phyloP scores from a whole-genome alignment of 1,140 invertebrate species.

The Trissolcus basalis region DNA sequence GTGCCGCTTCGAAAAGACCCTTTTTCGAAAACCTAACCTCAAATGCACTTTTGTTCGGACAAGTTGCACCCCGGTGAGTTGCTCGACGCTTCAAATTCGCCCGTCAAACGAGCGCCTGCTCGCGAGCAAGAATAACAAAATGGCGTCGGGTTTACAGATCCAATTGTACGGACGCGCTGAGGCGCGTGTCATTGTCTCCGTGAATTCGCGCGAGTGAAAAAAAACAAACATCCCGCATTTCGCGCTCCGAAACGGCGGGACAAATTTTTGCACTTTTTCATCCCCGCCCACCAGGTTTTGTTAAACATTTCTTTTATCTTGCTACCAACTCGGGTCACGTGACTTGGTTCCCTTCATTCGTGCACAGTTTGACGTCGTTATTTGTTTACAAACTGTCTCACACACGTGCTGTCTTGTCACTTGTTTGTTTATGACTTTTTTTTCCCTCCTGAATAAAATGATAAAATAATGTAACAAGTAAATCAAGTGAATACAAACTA shows the following conservation, averaged over 20 bases:
- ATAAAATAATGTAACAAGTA: too few relatives aligned
- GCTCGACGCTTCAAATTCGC: background rate
- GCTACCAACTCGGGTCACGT: slow-evolving; percentile 11
- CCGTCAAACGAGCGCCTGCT: background rate
- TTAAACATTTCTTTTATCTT: background rate
- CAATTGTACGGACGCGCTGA: slow-evolving; percentile 63
- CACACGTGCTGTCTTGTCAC: slow-evolving; percentile 11
- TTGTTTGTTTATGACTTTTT: slow-evolving; percentile 14
- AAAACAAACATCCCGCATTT: background rate
- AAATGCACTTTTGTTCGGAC: background rate
- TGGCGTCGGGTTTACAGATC: slow-evolving; percentile 61
- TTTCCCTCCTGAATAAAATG: too few relatives aligned
- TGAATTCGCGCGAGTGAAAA: background rate
- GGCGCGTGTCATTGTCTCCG: slow-evolving; percentile 41
- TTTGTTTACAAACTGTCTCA: slow-evolving; percentile 40
- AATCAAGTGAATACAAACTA: too few relatives aligned
- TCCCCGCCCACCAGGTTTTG: slow-evolving; percentile 3
- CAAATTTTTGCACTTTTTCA: background rate
- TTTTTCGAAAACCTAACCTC: slow-evolving; percentile 37
- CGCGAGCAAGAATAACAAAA: slow-evolving; percentile 52
- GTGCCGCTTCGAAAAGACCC: slow-evolving; percentile 5
- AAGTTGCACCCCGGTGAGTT: background rate
- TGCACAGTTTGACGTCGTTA: slow-evolving; percentile 7
- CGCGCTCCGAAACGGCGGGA: background rate
- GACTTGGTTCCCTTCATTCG: slow-evolving; percentile 1